Conservation (phyloP, 1,140 invertebrate genomes). For the Leptinotarsa texana region DNA sequence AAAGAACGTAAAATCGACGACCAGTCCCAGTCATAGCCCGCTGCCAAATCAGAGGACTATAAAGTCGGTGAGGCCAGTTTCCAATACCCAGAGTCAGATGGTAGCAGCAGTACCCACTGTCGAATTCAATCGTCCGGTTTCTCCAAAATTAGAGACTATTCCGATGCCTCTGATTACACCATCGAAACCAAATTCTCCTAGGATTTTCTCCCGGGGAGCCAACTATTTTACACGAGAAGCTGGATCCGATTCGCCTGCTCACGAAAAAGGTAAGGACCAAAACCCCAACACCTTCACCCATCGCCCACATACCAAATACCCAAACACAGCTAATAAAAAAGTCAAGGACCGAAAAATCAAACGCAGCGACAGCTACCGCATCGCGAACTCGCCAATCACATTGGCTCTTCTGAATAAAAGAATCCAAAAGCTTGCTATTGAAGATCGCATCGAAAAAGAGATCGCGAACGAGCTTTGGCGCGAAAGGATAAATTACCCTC, state of each 20-base stretch:
- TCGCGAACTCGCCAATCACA: conserved; percentile 75
- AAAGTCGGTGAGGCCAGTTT: conserved; percentile 55
- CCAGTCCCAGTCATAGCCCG: conserved; percentile 56
- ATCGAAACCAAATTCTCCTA: conserved; percentile 52
- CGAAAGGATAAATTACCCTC: conserved; percentile 71
- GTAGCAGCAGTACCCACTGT: conserved; percentile 28
- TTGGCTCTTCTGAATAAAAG: conserved; percentile 52
- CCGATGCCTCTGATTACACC: conserved; percentile 60
- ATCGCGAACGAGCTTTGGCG: conserved; percentile 66
- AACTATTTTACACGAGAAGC: conserved; percentile 73
- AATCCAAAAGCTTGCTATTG: conserved; percentile 48
- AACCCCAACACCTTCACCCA: conserved; percentile 8
- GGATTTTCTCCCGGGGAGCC: conserved; percentile 61
- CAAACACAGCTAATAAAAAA: conserved; percentile 2
- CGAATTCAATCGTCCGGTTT: conserved; percentile 44
- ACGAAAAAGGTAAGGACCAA: conserved; percentile 63
- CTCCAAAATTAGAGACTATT: conserved; percentile 63
- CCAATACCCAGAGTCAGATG: conserved; percentile 32
- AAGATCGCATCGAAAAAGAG: conserved; percentile 63
- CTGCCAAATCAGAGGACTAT: conserved; percentile 54
- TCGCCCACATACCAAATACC: conserved; percentile 17
- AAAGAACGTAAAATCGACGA: conserved; percentile 66
- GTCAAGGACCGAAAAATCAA: conserved; percentile 63
- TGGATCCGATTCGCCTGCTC: conserved; percentile 63
- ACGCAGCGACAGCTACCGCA: conserved; percentile 82